These are phyloP conservation scores for Podarcis raffonei DNA, from an alignment of 2,113 vertebrate genomes.

Conservation along the genomic window DNA sequence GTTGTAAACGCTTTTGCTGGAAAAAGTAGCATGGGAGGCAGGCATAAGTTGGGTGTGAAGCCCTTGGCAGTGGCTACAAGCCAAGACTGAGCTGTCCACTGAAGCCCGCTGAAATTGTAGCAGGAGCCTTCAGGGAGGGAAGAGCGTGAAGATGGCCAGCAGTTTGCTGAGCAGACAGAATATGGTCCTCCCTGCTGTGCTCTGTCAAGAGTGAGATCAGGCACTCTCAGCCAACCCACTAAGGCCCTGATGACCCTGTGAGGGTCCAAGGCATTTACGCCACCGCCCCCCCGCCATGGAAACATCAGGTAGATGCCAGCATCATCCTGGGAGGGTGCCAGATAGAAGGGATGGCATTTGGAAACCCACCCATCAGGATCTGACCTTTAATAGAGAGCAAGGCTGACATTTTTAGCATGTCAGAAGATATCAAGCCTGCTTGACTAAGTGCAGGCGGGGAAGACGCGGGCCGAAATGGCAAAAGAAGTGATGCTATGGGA, in stretches of 20 bases:
- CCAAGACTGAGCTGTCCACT: background rate
- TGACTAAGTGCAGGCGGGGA: constrained; percentile 13
- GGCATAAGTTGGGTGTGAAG: too few relatives aligned
- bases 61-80: background rate
- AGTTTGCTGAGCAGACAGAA: background rate
- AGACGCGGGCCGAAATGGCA: background rate
- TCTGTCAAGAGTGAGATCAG: background rate
- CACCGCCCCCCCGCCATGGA: background rate
- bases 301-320: background rate
- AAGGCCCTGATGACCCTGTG: background rate
- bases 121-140: background rate
- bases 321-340: background rate
- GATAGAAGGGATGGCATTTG: constrained; percentile 26
- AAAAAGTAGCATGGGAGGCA: background rate
- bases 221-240: background rate
- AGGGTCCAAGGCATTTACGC: background rate
- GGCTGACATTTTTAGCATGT: constrained; percentile 1
- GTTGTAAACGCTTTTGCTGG: background rate
- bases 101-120: background rate
- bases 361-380: constrained; percentile 20
- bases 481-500: background rate
- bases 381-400: background rate
- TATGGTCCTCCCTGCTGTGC: background rate
- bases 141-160: background rate
- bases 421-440: constrained; percentile 18